These are phyloP conservation scores for Bruchidius siliquastri DNA, from an alignment of 2,888 invertebrate species.

Conservation along the genomic window DNA sequence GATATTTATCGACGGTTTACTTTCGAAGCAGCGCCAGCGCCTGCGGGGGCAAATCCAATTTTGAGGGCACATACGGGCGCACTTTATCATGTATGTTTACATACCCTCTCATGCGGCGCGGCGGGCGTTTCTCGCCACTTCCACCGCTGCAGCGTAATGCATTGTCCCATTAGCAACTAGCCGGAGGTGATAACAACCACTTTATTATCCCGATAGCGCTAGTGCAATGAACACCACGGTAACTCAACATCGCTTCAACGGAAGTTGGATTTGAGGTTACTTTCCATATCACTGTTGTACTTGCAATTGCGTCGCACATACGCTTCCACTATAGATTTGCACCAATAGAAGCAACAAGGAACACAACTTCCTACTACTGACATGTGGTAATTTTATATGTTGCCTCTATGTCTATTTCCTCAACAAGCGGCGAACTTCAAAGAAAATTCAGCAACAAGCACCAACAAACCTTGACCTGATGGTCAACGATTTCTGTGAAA, in stretches of 20 bases:
- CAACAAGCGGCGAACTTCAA: too few species aligned
- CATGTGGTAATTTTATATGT: too few species aligned
- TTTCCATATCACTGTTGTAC: background rate
- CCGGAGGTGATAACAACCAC: constrained; percentile 41
- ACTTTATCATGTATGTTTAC: constrained; percentile 28
- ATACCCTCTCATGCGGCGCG: constrained; percentile 15
- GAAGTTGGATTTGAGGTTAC: background rate
- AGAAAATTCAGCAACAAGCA: too few species aligned
- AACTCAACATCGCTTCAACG: constrained; percentile 19
- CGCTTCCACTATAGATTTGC: too few species aligned
- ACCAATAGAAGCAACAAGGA: too few species aligned
- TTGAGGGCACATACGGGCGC: background rate
- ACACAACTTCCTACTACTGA: too few species aligned
- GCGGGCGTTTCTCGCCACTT: background rate
- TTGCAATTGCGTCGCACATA: background rate
- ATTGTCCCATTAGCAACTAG: constrained; percentile 40
- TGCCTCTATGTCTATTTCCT: too few species aligned
- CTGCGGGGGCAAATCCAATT: background rate
- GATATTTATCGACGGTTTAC: background rate
- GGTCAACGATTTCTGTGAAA: too few species aligned
- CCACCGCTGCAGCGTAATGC: constrained; percentile 27
- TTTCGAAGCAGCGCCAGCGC: too few species aligned
- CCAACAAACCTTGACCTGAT: too few species aligned
- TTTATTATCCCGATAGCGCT: constrained; percentile 35
- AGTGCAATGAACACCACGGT: constrained; percentile 28